Evolutionary conservation across 1,140 invertebrate genomes (phyloP), one percentile per base, ranked within the genome.

Genomic region (Delia radicum): DNA sequence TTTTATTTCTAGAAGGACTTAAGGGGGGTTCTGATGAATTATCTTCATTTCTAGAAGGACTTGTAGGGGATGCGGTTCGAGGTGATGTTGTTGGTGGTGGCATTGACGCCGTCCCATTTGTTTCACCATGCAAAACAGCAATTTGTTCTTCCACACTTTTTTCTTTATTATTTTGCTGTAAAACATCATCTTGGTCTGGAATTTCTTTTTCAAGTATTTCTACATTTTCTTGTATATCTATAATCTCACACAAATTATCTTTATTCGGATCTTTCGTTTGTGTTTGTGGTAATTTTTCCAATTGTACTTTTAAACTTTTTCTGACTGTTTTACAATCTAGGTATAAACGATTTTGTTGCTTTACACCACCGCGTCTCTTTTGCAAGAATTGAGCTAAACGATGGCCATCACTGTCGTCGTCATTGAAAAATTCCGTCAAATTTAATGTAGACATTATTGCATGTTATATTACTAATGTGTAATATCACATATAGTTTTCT

Each of bases 371-470:
- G 15, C 75, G 37, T 28, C 69, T 74, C 21, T 74, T 67, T 42
- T 71, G 42, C 13, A 77, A 48, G 18, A 74, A 77, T 24, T 77
- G 63, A 15, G 76, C 76, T 31, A 77, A 31, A 3, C 76, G 73
- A 37, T 74, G 48, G 13, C 73, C 77, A 26, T 76, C 74, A 29
- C 28, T 62, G 33, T 77, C 74, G 67, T 73, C 72, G 67, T 71
- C 46, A 48, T 28, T 69, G 33, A 76, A 62, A 73, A 73, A 74
- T 18, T 76, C 73, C 15, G 37, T 37, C 26, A 73, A 26, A 12
- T 73, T 28, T 61, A 48, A 55, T 6, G 42, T 73, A 15, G 42
- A 28, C 72, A 55, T 55, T 21, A 7, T 55, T 21, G n/a, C 24
- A 18, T 8, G 18, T 21, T 21, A n/a, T n/a, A n/a, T n/a, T n/a